Base-by-base conservation (phyloP, 2,888 invertebrate genomes). In the Diadegma fenestrale region DNA sequence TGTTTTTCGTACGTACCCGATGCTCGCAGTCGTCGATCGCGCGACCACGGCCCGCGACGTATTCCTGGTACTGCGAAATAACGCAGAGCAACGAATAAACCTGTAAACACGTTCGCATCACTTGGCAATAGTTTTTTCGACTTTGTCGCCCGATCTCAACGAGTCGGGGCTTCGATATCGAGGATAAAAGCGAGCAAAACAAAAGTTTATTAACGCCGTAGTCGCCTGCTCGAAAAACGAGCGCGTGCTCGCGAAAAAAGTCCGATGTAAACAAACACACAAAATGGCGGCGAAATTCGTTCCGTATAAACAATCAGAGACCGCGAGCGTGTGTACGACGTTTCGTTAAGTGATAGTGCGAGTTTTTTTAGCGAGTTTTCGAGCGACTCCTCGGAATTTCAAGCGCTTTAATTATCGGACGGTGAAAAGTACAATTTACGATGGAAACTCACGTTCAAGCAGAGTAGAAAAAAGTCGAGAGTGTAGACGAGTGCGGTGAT, bases 1-100 rank as follows among this genome's bases (percentile, higher is more conserved):
- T 66, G 12, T 14, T 54, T 19, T 84, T 86, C 88, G 26, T 26
- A 93, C 94, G 94, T 93, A 95, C 95, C 94, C 95, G 93, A 89
- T 94, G 93, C 92, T 95, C 95, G 92, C 95, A 95, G 90, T 96
- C 96, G 89, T 96, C 96, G 73, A 95, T 95, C 3, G 96, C 96
- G 68, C 96, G 96, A 26, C 97, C 97, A 73, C 97, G 95, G 6
- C 97, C 97, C 8, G 95, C 96, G 84, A 95, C 94, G 91, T 97
- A 97, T 91, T 97, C 97, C 94, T 98, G 98, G 92, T 97, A 97
- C 93, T 98, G 98, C 5, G 98, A 98, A 91, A 97, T 95, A 81
- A 98, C 98, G 94, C 98, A 98, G 82, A 98, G 95, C 93, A 97
- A 94, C 87, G 97, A 96, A 94, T 98, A 98, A 51, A 97, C 94